Evolutionary conservation across 2,888 invertebrate genomes (phyloP).

Genomic region (Diaprepes abbreviatus): DNA sequence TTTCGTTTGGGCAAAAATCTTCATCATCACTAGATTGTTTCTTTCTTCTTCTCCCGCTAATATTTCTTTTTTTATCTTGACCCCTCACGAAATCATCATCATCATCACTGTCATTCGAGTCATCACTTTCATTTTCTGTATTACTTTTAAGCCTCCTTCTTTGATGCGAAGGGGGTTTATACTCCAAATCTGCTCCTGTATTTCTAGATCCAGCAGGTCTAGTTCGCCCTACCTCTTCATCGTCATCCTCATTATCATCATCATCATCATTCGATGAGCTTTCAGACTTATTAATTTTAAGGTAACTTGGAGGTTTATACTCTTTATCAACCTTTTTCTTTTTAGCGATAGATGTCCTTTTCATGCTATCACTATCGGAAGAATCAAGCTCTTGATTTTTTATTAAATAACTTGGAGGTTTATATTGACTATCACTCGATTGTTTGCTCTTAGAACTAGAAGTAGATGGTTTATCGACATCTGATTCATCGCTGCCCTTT

Average conservation of each 20-base stretch:
- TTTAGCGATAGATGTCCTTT: not conserved
- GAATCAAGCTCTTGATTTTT: too few species aligned
- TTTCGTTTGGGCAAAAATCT: slow-evolving; percentile 31
- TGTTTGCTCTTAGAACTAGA: slow-evolving; percentile 5
- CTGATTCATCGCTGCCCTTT: slow-evolving; percentile 14
- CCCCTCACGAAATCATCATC: not conserved
- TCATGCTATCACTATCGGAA: not conserved
- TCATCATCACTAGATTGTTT: slow-evolving; percentile 25
- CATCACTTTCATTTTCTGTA: slow-evolving; percentile 26
- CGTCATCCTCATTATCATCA: slow-evolving; percentile 10
- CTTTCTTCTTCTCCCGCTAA: not conserved
- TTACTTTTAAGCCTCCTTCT: slow-evolving; percentile 1
- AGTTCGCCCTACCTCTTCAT: not conserved
- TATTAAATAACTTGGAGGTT: not conserved
- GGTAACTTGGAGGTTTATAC: slow-evolving; percentile 30
- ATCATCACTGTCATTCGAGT: slow-evolving; percentile 8
- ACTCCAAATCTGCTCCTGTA: not conserved
- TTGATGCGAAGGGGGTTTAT: not conserved
- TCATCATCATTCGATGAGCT: not conserved
- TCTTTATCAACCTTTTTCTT: slow-evolving; percentile 20
- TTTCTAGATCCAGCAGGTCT: slow-evolving; percentile 1
- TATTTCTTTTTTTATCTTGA: not conserved
- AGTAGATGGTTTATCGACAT: slow-evolving; percentile 28
- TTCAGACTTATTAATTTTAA: not conserved
- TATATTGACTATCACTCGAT: not conserved